phyloP scores from a whole-genome alignment of 2,888 invertebrate species.

The Sminthurides aquaticus region DNA sequence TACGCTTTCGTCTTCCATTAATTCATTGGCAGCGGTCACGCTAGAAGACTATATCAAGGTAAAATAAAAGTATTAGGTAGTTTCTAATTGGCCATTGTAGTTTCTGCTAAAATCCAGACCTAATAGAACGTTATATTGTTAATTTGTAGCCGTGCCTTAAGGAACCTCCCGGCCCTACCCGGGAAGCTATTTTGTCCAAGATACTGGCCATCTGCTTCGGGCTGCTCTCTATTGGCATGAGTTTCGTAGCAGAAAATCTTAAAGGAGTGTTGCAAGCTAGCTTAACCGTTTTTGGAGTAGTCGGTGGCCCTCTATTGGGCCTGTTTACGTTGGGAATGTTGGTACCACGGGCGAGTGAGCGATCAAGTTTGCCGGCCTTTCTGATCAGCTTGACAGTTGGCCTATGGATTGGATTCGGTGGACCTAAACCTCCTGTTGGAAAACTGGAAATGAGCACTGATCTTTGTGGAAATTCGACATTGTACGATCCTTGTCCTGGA shows the following conservation, averaged over 20 bases:
- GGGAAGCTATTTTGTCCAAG: slow-evolving; percentile 42
- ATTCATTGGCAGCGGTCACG: slow-evolving; percentile 82
- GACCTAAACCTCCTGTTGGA: slow-evolving; percentile 59
- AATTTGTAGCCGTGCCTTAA: slow-evolving; percentile 32
- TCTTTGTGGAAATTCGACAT: background rate
- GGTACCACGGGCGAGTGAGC: slow-evolving; percentile 63
- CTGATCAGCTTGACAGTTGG: slow-evolving; percentile 50
- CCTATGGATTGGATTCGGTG: slow-evolving; percentile 78
- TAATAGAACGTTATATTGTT: slow-evolving; percentile 3
- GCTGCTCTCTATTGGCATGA: slow-evolving; percentile 65
- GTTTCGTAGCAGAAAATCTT: slow-evolving; percentile 71
- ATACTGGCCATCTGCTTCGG: slow-evolving; percentile 66
- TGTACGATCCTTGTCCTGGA: background rate
- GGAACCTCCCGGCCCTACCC: slow-evolving; percentile 19
- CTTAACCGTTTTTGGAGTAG: slow-evolving; percentile 64
- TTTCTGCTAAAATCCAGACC: background rate
- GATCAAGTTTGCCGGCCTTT: slow-evolving; percentile 48
- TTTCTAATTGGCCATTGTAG: background rate
- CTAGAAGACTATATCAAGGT: slow-evolving; percentile 70
- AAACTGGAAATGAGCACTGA: slow-evolving; percentile 31
- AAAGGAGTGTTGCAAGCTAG: slow-evolving; percentile 83
- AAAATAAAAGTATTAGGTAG: too few species aligned
- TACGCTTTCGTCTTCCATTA: slow-evolving; percentile 83
- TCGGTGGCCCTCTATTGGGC: slow-evolving; percentile 79
- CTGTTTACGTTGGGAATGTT: slow-evolving; percentile 81